phyloP scores from a whole-genome alignment of 2,888 invertebrate genomes.

The Caenorhabditis sp. region DNA sequence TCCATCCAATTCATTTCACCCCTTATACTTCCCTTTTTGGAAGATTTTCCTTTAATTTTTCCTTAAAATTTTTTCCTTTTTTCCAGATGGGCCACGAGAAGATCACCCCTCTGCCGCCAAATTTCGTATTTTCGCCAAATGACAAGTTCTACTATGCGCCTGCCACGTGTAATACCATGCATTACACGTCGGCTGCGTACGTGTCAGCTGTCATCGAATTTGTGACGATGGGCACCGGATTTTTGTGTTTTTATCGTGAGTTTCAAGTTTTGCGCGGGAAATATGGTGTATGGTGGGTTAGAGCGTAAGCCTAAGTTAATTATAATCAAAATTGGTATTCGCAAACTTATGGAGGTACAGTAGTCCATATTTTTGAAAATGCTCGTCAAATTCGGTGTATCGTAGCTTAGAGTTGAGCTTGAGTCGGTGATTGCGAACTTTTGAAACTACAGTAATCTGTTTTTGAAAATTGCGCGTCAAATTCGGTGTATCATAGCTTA shows the following conservation, averaged over 20 bases:
- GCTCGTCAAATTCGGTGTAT: not conserved
- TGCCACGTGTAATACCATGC: slow-evolving; percentile 78
- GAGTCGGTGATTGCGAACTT: too few species aligned
- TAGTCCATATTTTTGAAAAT: not conserved
- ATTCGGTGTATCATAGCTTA: too few species aligned
- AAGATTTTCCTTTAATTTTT: not conserved
- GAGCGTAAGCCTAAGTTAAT: too few species aligned
- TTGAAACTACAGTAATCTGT: too few species aligned
- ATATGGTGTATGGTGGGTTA: too few species aligned
- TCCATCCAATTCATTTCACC: not conserved
- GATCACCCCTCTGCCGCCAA: slow-evolving; percentile 62
- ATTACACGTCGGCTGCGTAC: slow-evolving; percentile 75
- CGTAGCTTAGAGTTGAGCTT: too few species aligned
- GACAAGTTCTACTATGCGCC: slow-evolving; percentile 80
- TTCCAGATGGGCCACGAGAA: slow-evolving; percentile 39
- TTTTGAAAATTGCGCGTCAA: too few species aligned
- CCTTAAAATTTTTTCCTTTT: slow-evolving; percentile 3
- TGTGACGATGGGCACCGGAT: slow-evolving; percentile 57
- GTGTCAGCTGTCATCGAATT: slow-evolving; percentile 65
- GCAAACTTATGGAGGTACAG: not conserved
- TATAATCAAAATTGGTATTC: too few species aligned
- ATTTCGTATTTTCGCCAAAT: slow-evolving; percentile 75
- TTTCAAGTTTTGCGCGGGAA: too few species aligned
- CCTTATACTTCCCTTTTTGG: not conserved
- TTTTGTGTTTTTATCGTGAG: slow-evolving; percentile 66